Percentiles rank a stretch among this genome's conserved stretches.
Conservation (phyloP, 2,797 vertebrate genomes). For the Eremophila alpestris region DNA sequence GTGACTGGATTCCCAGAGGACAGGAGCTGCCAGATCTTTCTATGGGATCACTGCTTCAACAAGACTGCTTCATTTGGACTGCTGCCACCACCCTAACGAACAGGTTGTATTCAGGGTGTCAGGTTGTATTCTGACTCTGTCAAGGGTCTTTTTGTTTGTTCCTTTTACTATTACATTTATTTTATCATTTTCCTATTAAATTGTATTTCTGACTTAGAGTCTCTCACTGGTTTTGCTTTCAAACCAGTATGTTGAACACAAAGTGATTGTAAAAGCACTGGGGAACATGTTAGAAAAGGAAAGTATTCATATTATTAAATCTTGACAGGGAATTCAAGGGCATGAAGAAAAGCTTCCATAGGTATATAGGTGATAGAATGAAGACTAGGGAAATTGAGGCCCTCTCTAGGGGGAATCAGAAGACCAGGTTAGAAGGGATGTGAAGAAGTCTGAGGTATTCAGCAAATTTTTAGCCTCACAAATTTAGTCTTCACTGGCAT, state of each 20-base stretch:
- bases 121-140: no score
- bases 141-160: no score
- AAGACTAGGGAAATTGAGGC: neutral
- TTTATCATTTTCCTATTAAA: no score
- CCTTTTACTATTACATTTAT: no score
- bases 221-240: no score
- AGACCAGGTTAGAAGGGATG: neutral
- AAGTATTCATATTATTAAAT: neutral
- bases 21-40: no score
- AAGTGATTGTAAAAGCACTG: neutral
- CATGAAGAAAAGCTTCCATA: neutral
- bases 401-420: neutral
- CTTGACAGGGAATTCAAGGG: neutral
- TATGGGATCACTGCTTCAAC: no score
- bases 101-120: no score
- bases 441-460: neutral
- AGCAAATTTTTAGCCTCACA: neutral
- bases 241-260: neutral
- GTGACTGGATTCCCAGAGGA: no score
- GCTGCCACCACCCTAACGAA: no score
- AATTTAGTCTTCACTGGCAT: neutral
- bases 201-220: no score
- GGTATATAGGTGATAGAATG: neutral
- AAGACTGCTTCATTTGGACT: no score
- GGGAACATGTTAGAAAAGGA: neutral